Evolutionary conservation across 2,888 invertebrate genomes (phyloP).

Genomic region (Hedya salicella): DNA sequence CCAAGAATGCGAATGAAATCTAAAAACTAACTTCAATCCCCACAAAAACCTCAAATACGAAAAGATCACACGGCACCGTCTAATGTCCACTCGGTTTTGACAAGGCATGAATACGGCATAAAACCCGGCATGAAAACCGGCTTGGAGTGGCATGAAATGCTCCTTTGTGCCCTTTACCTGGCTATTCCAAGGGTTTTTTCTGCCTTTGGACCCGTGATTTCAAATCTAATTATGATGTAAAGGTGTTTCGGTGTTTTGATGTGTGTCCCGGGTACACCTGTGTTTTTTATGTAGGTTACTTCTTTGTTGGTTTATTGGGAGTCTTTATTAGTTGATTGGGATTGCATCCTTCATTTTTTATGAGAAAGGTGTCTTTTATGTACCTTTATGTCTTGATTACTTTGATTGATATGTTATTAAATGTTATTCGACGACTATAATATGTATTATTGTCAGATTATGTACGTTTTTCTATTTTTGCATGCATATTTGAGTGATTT

Average conservation of each 20-base stretch:
- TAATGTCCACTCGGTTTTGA: slow-evolving; percentile 48
- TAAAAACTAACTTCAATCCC: slow-evolving; percentile 17
- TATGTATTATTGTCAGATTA: neutral
- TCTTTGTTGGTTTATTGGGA: slow-evolving; percentile 34
- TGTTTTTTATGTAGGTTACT: slow-evolving; percentile 24
- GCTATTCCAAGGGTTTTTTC: slow-evolving; percentile 47
- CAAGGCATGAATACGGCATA: slow-evolving; percentile 46
- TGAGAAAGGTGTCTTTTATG: neutral
- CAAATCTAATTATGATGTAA: slow-evolving; percentile 72
- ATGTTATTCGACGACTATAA: neutral
- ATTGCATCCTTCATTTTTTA: slow-evolving; percentile 17
- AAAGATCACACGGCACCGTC: slow-evolving; percentile 36
- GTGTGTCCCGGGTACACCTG: slow-evolving; percentile 30
- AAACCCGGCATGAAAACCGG: slow-evolving; percentile 40
- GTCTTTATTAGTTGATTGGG: slow-evolving; percentile 1
- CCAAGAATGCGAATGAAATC: neutral
- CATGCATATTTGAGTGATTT: too few relatives aligned
- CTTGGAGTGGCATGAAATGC: slow-evolving; percentile 46
- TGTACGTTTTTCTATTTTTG: neutral
- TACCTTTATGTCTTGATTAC: slow-evolving; percentile 16
- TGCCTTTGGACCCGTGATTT: slow-evolving; percentile 60
- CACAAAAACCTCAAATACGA: slow-evolving; percentile 31
- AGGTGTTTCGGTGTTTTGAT: slow-evolving; percentile 54
- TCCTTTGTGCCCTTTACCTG: slow-evolving; percentile 48
- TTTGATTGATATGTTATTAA: neutral